Evolutionary conservation across 2,113 vertebrate genomes (phyloP), one percentile per base, ranked within the genome.

Genomic region (Drymodes brunneopygia): DNA sequence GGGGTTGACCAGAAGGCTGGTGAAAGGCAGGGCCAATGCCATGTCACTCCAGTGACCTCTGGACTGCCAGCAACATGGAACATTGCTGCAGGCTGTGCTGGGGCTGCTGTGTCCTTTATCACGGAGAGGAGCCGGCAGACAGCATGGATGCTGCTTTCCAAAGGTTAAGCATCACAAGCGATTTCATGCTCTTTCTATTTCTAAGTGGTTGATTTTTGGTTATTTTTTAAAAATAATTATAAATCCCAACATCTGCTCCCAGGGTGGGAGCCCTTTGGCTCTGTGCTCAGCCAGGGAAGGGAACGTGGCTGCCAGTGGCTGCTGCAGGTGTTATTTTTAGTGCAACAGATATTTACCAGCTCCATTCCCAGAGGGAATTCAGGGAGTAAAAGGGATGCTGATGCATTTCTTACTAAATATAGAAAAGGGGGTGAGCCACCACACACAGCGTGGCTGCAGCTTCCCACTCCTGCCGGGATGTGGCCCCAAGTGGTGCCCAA

Each of bases 271-370:
- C 69, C 36, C 50, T 88, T 73, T 35, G 92, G 61, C 82, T 82
- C 98, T 92, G 65, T 84, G 86, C 97, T 66, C 36, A 79, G 89
- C 45, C 56, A 44, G 56, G 25, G 54, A 60, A 56, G 45, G 73
- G 54, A 45, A 47, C 1, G 18, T 33, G 48, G 70, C 48, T 80
- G 95, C 90, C 72, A 61, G 62, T 1, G 44, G 84, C 70, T 73
- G 74, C 62, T 10, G 65, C 47, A 57, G 66, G 84, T 61, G 88
- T 31, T 94, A 83, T 91, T 96, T 96, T 92, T 96, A 95, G 95
- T 10, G 20, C 51, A 17, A 79, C 70, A 91, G 95, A 85, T 92
- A 88, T 92, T 95, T 93, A 90, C 85, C 13, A 93, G 92, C 58
- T 86, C 82, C 2, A 5, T 38, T 92, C 82, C 94, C 94, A 58